Conservation (phyloP, 2,797 vertebrate genomes). For the Anguilla pacifica region DNA sequence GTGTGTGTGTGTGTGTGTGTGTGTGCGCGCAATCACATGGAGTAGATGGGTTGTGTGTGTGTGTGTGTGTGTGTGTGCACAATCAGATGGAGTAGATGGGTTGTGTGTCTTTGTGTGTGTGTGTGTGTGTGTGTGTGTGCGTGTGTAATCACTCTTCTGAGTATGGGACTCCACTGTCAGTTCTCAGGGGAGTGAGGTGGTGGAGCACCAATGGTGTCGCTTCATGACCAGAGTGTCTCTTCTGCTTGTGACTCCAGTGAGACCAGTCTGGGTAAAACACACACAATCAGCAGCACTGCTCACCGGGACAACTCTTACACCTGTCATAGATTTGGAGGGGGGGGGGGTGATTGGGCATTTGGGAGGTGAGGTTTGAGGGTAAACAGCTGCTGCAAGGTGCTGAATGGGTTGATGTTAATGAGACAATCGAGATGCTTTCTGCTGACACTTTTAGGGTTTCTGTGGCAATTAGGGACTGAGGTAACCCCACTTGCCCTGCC, state of each 20-base stretch:
- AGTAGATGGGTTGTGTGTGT: background rate
- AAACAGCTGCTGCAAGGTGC: slow-evolving; percentile 53
- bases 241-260: background rate
- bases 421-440: slow-evolving; percentile 59
- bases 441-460: slow-evolving; percentile 61
- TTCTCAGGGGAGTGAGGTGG: background rate
- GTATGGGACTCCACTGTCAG: background rate
- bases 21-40: background rate
- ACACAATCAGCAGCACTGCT: slow-evolving; percentile 43
- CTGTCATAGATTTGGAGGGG: slow-evolving; percentile 29
- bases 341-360: slow-evolving; percentile 47
- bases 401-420: slow-evolving; percentile 65
- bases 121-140: background rate
- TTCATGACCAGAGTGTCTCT: background rate
- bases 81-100: background rate
- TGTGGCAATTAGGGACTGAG: slow-evolving; percentile 59
- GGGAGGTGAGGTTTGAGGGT: slow-evolving; percentile 28
- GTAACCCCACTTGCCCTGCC: background rate
- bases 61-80: slow-evolving; percentile 18
- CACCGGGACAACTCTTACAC: slow-evolving; percentile 16
- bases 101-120: slow-evolving; percentile 1
- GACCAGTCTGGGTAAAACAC: slow-evolving; percentile 5
- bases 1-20: background rate
- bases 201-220: background rate
- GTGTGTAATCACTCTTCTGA: background rate